These are phyloP conservation scores for Bovichtus variegatus DNA, from an alignment of 2,797 vertebrate genomes.

Conservation along the genomic window DNA sequence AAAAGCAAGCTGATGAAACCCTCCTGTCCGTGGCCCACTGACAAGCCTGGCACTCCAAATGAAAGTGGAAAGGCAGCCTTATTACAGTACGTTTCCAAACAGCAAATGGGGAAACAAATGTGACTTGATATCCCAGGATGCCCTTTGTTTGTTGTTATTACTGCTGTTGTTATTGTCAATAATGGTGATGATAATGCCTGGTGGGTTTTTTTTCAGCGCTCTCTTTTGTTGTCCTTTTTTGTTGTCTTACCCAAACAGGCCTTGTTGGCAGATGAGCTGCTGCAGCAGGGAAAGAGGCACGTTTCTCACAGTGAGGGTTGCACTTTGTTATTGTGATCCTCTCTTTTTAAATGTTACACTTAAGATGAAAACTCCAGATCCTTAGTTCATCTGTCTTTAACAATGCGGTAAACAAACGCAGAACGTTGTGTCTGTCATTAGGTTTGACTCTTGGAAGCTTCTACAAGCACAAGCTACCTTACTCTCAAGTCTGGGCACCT, in stretches of 20 bases:
- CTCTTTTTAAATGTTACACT: slow-evolving; percentile 58
- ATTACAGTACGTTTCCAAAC: slow-evolving; percentile 74
- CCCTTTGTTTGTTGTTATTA: slow-evolving; percentile 77
- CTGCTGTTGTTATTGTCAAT: slow-evolving; percentile 75
- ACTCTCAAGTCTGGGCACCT: slow-evolving; percentile 51
- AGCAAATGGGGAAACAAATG: slow-evolving; percentile 77
- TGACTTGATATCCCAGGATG: slow-evolving; percentile 80
- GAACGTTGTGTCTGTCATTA: slow-evolving; percentile 38
- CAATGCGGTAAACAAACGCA: slow-evolving; percentile 30
- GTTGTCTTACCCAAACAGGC: slow-evolving; percentile 64
- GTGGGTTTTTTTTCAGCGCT: slow-evolving; percentile 70
- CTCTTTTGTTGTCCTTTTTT: slow-evolving; percentile 69
- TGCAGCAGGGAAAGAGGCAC: slow-evolving; percentile 56
- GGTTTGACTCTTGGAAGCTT: slow-evolving; percentile 37
- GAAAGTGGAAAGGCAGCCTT: slow-evolving; percentile 79
- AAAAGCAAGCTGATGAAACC: slow-evolving; percentile 83
- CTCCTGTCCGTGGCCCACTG: slow-evolving; percentile 72
- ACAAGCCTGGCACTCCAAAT: slow-evolving; percentile 75
- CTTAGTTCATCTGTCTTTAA: slow-evolving; percentile 51
- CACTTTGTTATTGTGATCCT: slow-evolving; percentile 60
- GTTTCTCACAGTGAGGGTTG: slow-evolving; percentile 46
- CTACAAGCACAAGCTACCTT: slow-evolving; percentile 21
- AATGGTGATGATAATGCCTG: slow-evolving; percentile 72
- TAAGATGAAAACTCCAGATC: slow-evolving; percentile 60
- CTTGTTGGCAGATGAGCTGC: slow-evolving; percentile 61